Base-by-base conservation (phyloP, 2,888 invertebrate genomes). In the Tuberolachnus salignus region DNA sequence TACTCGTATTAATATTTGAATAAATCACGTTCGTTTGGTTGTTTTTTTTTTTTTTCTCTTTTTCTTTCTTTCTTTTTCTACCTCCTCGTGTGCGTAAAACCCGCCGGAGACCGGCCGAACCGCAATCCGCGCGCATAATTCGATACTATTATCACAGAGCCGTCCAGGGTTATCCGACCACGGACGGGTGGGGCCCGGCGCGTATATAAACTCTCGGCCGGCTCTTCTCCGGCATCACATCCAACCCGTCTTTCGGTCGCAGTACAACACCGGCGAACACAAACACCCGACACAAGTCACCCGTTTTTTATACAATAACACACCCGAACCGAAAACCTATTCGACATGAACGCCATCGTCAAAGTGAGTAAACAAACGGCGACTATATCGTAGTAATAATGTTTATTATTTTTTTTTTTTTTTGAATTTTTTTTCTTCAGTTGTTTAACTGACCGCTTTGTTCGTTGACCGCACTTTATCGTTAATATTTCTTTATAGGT, bases 21-120 rank as follows among this genome's bases (percentile, higher is more conserved):
- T 69, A 69, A 78, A 78, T 67, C 75, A 49, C 57, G 67, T 67
- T 75, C 59, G 19, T 66, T 66, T 78, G n/a, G n/a, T n/a, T 67
- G 42, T 66, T 74, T 44, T 55, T 49, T 70, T 42, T 34, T 55
- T 42, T 64, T 51, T 53, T n/a, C 23, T 53, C 26, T 66, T 21
- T 23, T 49, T 49, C 49, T 11, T 23, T n/a, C 10, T 46, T 57
- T 59, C 13, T 61, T 61, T 14, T 34, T 51, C 34, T 10, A 34
- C 3, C 34, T 34, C 34, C 34, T 6, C 34, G n/a, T n/a, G n/a
- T n/a, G n/a, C n/a, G 34, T 34, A 34, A 16, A 26, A 66, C 53
- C 74, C 66, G 59, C 63, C n/a, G 70, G 19, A 4, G 9, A 46
- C 21, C 6, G 63, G 59, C 16, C 26, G 46, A 75, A 75, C 75